phyloP scores from a whole-genome alignment of 1,140 invertebrate genomes.

The Caenorhabditis tropicalis region DNA sequence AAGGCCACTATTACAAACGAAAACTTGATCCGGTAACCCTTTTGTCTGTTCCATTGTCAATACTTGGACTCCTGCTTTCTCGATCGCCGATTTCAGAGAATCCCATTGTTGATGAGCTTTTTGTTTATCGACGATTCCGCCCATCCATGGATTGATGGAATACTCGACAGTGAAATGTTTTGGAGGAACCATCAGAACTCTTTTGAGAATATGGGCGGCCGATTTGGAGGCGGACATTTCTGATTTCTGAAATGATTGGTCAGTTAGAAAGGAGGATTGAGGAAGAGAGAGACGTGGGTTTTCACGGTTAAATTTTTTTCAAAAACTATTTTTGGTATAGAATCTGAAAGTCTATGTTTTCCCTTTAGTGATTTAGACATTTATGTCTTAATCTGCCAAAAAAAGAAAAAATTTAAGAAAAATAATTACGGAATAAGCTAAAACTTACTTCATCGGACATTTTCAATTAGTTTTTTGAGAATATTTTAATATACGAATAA shows the following conservation, averaged over 20 bases:
- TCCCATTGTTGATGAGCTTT: conserved; percentile 67
- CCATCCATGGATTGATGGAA: conserved; percentile 72
- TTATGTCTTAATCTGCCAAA: too few relatives aligned
- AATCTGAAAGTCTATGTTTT: too few relatives aligned
- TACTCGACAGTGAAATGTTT: conserved; percentile 71
- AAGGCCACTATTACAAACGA: conserved; percentile 68
- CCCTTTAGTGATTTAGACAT: too few relatives aligned
- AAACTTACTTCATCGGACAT: too few relatives aligned
- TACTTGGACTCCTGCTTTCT: conserved; percentile 67
- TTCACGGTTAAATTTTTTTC: too few relatives aligned
- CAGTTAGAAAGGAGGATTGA: too few relatives aligned
- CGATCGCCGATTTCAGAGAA: conserved; percentile 64
- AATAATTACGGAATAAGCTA: too few relatives aligned
- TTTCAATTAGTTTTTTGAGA: too few relatives aligned
- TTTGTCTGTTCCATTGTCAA: conserved; percentile 66
- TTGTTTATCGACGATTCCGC: conserved; percentile 63
- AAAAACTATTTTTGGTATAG: too few relatives aligned
- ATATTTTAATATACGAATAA: too few relatives aligned
- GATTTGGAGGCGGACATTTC: neutral
- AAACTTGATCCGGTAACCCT: conserved; percentile 71
- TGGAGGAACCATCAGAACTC: conserved; percentile 71
- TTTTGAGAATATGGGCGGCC: conserved; percentile 53
- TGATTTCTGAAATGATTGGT: neutral
- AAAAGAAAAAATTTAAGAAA: too few relatives aligned
- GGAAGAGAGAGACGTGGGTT: too few relatives aligned